Evolutionary conservation across 1,140 invertebrate species (phyloP), one percentile per base, ranked within the genome.

Genomic region (Metaphire vulgaris): DNA sequence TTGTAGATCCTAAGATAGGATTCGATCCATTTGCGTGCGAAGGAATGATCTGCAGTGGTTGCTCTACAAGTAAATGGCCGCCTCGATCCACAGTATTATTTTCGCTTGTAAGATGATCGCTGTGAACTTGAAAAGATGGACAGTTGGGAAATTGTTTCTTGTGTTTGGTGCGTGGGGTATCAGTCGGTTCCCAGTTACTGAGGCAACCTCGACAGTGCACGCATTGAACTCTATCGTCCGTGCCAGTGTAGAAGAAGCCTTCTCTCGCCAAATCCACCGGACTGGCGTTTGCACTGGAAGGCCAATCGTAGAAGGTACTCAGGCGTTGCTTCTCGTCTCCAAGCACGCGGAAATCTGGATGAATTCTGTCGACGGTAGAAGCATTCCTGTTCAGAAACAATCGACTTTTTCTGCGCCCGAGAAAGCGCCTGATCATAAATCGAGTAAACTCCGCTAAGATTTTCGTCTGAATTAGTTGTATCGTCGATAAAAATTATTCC

Each of bases 91-190:
- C n/a, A n/a, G n/a, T n/a, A n/a, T n/a, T n/a, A n/a, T n/a, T n/a
- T n/a, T n/a, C n/a, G n/a, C n/a, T n/a, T n/a, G n/a, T n/a, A n/a
- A n/a, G n/a, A n/a, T n/a, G n/a, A n/a, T n/a, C n/a, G n/a, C n/a
- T n/a, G n/a, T n/a, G 41, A 56, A 6, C 41, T 12, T 21, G 41
- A 12, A 56, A 6, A 56, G 21, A 56, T 12, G 41, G 41, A 56
- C 41, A 56, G 41, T 56, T 21, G 0, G 89, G 88, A 80, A 93
- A 93, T 92, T 93, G 95, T 33, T 90, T 88, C 0, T 92, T 92
- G 83, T 96, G 94, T 83, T 96, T 92, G 75, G 91, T 90, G 93
- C 93, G 95, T 0, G 93, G 93, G 78, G 92, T 89, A 86, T 96
- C 93, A 72, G 90, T 88, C 30, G 89, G 89, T 83, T 92, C 91